Evolutionary conservation across 2,113 vertebrate species (phyloP).

Genomic region (Mesitornis unicolor): DNA sequence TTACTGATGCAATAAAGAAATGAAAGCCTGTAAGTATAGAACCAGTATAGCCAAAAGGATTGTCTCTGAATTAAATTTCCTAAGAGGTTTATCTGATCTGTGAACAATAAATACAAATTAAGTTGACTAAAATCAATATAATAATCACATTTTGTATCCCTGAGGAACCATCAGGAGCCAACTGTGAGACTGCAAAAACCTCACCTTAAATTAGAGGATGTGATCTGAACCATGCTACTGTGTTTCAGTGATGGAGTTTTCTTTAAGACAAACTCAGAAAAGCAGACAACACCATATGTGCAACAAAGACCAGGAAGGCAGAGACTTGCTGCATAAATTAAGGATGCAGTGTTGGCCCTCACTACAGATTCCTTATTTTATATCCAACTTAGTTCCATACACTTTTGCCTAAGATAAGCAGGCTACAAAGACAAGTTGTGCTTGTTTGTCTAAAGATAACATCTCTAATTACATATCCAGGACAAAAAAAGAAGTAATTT

Average conservation of each 20-base stretch:
- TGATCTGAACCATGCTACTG: not conserved
- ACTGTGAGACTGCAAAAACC: not conserved
- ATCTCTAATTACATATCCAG: not conserved
- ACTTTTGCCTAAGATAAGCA: not conserved
- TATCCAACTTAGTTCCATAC: not conserved
- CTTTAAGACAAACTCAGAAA: not conserved
- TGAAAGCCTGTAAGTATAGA: not conserved
- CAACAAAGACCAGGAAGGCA: not conserved
- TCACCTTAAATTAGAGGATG: not conserved
- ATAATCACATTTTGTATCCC: slow-evolving; percentile 10
- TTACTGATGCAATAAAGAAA: not conserved
- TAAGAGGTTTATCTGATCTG: slow-evolving; percentile 23
- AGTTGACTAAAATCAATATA: slow-evolving; percentile 34
- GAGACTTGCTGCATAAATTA: not conserved
- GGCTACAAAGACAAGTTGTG: not conserved
- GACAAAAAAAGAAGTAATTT: not conserved
- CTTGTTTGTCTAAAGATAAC: not conserved
- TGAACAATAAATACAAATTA: slow-evolving; percentile 58
- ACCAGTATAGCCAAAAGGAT: not conserved
- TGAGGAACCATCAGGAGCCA: not conserved
- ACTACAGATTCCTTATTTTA: not conserved
- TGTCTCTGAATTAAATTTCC: slow-evolving; percentile 29
- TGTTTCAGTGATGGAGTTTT: not conserved
- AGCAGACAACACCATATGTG: not conserved
- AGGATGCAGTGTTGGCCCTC: not conserved